Base-by-base conservation (phyloP, 1,140 invertebrate genomes). In the Chrysopa pallens region DNA sequence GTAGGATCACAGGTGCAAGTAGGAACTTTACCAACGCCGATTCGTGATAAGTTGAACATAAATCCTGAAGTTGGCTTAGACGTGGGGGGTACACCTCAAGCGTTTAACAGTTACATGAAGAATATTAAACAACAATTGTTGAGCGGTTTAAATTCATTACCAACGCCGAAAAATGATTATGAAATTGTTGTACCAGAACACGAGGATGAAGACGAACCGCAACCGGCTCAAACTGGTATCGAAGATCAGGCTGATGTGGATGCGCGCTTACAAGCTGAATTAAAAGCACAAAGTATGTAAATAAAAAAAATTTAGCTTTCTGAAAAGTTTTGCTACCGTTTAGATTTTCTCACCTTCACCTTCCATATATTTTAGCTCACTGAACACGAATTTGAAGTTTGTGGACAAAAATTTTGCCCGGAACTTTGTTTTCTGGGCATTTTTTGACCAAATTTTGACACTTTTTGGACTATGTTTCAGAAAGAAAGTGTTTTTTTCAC, bases 161-260 rank as follows among this genome's bases (percentile, higher is more conserved):
- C 95, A 5, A 58, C 73, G 23, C 95, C 96, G 0, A 81, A 84
- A 46, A 98, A 98, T 61, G 94, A 98, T 64, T 98, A 94, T 64
- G 94, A 98, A 65, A 95, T 99, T 57, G 91, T 98, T 36, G 82
- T 97, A 8, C 89, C 91, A 0, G 88, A 94, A 46, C 75, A 84
- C 33, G 86, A 92, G 50, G 66, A 72, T 17, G 68, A 68, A 9
- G 72, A 73, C 43, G 67, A 67, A 4, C 64, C 66, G 29, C 58
- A 64, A 11, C 51, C 58, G 1, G 52, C 67, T 6, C 48, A 58
- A 6, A 57, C 58, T n/a, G 56, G 66, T 1, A 55, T 80, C 1
- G 80, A 88, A 52, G 87, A 93, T 64, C 90, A 95, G 61, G 84
- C 89, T 0, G 92, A 98, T 61, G 60, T 92, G 0, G 91, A 96